Base-by-base conservation (phyloP, 2,113 vertebrate genomes). In the Zootoca vivipara region DNA sequence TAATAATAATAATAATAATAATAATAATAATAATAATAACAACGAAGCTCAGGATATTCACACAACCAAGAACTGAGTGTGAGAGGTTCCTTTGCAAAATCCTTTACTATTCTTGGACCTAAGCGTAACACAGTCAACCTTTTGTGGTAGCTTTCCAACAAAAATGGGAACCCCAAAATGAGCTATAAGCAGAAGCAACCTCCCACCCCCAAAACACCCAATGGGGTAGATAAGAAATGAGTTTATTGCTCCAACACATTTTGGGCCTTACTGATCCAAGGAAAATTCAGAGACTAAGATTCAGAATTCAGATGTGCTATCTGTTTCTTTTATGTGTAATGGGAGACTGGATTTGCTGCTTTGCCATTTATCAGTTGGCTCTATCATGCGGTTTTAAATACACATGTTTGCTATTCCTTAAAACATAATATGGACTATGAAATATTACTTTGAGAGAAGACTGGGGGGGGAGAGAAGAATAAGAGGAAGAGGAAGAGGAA, bases 1-100 rank as follows among this genome's bases (percentile, higher is more conserved):
- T 87, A 56, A 83, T 86, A 56, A 85, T 73, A n/a, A n/a, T 42
- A 26, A 40, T 89, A 87, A 93, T 87, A 75, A 69, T 87, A 56
- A 83, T 86, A 56, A 85, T 73, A n/a, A n/a, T 42, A 26, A 40
- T 89, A 87, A 93, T 87, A 75, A 69, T 87, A 56, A 83, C 78
- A 56, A 85, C 62, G 42, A 56, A 38, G 28, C 16, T 30, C 33
- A 56, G 64, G 35, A 87, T 80, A n/a, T 78, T 77, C 73, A 78
- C 40, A 88, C 81, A 88, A 88, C 62, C 40, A 56, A 28, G 70
- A 67, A 69, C 72, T 28, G 72, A 52, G 62, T 69, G 42, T n/a
- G 40, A 87, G 82, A 46, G 28, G 42, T 70, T 78, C n/a, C 13
- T 86, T 26, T 22, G 64, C 62, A 77, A 77, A 26, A 38, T 26